These are phyloP conservation scores for Penaeus japonicus DNA, from an alignment of 1,140 invertebrate species.

Conservation along the genomic window DNA sequence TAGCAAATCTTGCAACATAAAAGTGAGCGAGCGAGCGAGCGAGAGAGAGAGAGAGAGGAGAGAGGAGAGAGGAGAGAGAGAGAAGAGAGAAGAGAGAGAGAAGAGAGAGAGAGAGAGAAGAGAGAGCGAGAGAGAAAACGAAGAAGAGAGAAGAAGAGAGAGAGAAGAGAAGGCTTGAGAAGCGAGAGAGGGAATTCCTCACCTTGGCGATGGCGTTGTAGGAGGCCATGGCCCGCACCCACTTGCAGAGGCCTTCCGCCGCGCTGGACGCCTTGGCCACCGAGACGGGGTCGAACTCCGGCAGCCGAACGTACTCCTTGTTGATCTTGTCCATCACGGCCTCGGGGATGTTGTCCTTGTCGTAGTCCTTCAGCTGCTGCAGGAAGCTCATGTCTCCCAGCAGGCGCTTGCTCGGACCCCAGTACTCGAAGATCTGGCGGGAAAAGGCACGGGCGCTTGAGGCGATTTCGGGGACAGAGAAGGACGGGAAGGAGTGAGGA, in stretches of 20 bases:
- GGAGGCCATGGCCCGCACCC: constrained; percentile 73
- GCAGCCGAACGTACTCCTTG: constrained; percentile 77
- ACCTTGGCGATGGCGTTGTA: constrained; percentile 58
- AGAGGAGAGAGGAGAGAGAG: no score
- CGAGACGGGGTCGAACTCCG: constrained; percentile 90
- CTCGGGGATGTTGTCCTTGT: constrained; percentile 88
- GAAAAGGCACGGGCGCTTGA: background rate
- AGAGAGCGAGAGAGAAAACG: no score
- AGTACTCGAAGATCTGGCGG: constrained; percentile 82
- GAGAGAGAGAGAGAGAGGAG: no score
- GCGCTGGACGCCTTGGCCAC: constrained; percentile 92
- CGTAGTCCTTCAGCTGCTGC: constrained; percentile 84
- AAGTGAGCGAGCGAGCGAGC: no score
- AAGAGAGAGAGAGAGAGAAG: no score
- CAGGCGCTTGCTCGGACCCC: constrained; percentile 89
- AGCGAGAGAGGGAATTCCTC: no score
- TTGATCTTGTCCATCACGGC: constrained; percentile 86
- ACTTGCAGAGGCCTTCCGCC: constrained; percentile 90
- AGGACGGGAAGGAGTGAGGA: no score
- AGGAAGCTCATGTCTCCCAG: constrained; percentile 93
- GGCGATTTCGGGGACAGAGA: no score
- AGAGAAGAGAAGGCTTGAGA: no score
- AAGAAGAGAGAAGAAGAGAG: no score
- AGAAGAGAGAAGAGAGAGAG: no score
- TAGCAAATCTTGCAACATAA: no score